Evolutionary conservation across 1,140 invertebrate genomes (phyloP).

Genomic region (Chironomus striatipennis): DNA sequence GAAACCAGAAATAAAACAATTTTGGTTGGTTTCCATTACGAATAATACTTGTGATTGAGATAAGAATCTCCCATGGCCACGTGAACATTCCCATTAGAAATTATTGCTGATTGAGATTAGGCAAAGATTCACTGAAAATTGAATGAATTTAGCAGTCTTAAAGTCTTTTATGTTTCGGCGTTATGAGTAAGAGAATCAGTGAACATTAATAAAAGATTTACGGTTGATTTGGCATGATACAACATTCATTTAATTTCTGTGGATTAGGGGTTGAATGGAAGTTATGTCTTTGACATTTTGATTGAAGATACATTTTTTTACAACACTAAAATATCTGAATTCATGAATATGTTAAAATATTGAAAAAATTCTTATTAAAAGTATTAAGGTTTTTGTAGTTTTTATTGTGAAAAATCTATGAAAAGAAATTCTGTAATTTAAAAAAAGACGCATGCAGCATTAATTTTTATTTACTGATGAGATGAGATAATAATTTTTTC

Average conservation of each 20-base stretch:
- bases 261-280: neutral
- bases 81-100: constrained; percentile 3
- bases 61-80: neutral
- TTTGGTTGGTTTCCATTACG: neutral
- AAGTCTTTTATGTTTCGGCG: neutral
- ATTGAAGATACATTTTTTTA: no score
- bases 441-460: neutral
- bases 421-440: neutral
- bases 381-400: no score
- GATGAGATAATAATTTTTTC: constrained; percentile 2
- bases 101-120: neutral
- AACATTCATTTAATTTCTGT: neutral
- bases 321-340: no score
- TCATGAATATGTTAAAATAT: no score
- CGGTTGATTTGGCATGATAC: neutral
- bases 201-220: neutral
- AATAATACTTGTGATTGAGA: neutral
- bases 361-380: no score
- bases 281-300: no score
- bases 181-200: neutral
- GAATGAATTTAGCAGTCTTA: neutral
- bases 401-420: no score
- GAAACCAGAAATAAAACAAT: neutral
- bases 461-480: constrained; percentile 15
- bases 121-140: neutral